Evolutionary conservation across 2,888 invertebrate species (phyloP), one percentile per base, ranked within the genome.

Genomic region (Dicyrtoma fusca): DNA sequence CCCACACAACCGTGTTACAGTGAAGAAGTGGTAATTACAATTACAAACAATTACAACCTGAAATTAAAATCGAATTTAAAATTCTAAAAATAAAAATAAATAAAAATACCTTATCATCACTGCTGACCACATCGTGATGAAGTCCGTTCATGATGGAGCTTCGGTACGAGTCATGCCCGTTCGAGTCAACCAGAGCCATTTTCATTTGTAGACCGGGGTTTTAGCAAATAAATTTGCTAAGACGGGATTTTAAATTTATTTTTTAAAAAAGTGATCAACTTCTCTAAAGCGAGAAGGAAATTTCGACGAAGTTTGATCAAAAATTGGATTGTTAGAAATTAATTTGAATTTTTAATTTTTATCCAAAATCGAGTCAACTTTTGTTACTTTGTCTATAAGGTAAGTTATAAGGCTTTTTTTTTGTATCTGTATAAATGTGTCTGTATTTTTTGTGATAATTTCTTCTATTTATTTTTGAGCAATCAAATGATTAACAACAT

Each of bases 131-230:
- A 51, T 74, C 77, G 73, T 79, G 79, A 73, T 79, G 79, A 53
- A 79, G 74, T 45, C 79, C 79, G 57, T 79, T 79, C 74, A 77
- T 76, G 70, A 79, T 73, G 17, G 77, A 42, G 45, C 75, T 73
- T 68, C 79, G 74, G 75, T 77, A 78, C 57, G 77, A 77, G 23
- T 77, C 75, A 55, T 76, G 77, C 57, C 76, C 76, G 72, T 79
- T 79, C 21, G 79, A 77, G 72, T 79, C 79, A 51, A 79, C 79
- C 74, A 79, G 76, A 74, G 79, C 79, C 79, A 79, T 79, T 71
- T 71, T 71, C 70, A 76, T 76, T 73, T 72, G 65, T 55, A 34
- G 64, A 51, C 44, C 59, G 57, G 51, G 57, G 34, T 57, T 51
- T 64, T 69, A 71, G 71, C 71, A 73, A n/a, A 73, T 71, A 73